phyloP scores from a whole-genome alignment of 2,888 invertebrate species.

The Cepaea hortensis region DNA sequence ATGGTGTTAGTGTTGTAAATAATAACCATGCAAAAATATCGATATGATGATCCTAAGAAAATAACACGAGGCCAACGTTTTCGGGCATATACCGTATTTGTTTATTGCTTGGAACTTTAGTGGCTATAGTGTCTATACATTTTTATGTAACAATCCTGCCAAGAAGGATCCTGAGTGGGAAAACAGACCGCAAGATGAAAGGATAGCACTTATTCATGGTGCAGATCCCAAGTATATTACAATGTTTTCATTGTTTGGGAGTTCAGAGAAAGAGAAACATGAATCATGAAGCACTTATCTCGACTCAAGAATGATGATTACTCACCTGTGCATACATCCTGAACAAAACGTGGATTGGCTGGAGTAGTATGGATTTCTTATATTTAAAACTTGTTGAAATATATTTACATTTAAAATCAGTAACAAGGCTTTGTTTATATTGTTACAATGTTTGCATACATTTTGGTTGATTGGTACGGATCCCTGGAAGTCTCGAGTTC shows the following conservation, averaged over 20 bases:
- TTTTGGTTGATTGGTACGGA: no score
- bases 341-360: no score
- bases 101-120: slow-evolving; percentile 29
- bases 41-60: slow-evolving; percentile 16
- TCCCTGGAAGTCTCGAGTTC: no score
- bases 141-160: not conserved
- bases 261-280: not conserved
- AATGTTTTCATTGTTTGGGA: not conserved
- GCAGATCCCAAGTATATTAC: not conserved
- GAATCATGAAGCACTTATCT: not conserved
- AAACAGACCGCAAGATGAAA: slow-evolving; percentile 10
- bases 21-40: slow-evolving; percentile 23
- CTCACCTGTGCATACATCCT: no score
- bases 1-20: not conserved
- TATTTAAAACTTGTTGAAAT: no score
- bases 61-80: not conserved
- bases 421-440: no score
- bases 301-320: not conserved
- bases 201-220: slow-evolving; percentile 1
- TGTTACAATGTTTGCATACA: no score
- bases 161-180: slow-evolving; percentile 18
- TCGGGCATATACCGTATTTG: not conserved
- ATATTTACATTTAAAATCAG: no score
- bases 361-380: no score
- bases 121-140: not conserved